These are phyloP conservation scores for Drosophila pachea DNA, from an alignment of 1,140 invertebrate genomes.

Conservation along the genomic window DNA sequence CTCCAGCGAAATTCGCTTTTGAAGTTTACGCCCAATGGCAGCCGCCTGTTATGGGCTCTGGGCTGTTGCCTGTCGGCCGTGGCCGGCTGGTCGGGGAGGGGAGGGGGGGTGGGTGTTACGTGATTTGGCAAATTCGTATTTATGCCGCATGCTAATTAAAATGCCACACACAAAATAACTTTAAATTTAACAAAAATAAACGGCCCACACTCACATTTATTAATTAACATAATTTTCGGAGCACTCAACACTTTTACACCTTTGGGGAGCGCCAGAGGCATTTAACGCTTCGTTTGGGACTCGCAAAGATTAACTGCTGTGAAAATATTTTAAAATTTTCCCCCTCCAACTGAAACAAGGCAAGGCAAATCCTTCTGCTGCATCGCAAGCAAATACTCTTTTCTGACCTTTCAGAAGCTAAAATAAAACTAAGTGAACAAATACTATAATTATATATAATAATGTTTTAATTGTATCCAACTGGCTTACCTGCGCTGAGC, in stretches of 20 bases:
- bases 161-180: slow-evolving; percentile 70
- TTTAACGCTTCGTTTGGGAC: slow-evolving; percentile 69
- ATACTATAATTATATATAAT: too few species aligned
- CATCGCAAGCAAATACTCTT: too few species aligned
- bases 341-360: slow-evolving; percentile 26
- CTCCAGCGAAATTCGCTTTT: slow-evolving; percentile 52
- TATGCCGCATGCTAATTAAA: slow-evolving; percentile 68
- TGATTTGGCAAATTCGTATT: slow-evolving; percentile 67
- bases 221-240: slow-evolving; percentile 71
- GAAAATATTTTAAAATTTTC: slow-evolving; percentile 66
- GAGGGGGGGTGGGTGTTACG: slow-evolving; percentile 37
- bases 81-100: too few species aligned
- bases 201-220: slow-evolving; percentile 51
- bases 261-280: slow-evolving; percentile 45
- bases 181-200: slow-evolving; percentile 49
- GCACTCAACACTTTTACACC: slow-evolving; percentile 71
- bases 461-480: too few species aligned
- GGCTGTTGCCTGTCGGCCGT: too few species aligned
- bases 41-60: not conserved
- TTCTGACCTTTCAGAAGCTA: too few species aligned
- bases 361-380: slow-evolving; percentile 17
- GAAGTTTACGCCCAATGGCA: slow-evolving; percentile 41
- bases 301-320: slow-evolving; percentile 71
- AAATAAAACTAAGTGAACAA: not conserved
- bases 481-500: too few species aligned